A percentile compares a stretch with the other conserved stretches of the same genome.
Evolutionary conservation across 2,888 invertebrate genomes (phyloP).

Genomic region (Ormyrus nitidulus): DNA sequence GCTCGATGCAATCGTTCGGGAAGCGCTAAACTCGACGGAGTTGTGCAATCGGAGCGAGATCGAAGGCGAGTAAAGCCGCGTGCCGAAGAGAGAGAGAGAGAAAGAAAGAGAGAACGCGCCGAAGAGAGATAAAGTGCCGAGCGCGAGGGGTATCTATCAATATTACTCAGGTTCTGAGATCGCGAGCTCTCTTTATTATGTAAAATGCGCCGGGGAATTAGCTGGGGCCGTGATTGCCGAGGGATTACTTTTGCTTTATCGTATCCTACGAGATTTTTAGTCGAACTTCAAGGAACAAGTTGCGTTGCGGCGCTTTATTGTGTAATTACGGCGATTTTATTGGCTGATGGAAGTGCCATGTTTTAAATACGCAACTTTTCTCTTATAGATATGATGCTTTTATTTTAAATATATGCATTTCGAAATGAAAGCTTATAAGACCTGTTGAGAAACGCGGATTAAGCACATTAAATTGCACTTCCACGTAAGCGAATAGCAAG

Average conservation of each 20-base stretch:
- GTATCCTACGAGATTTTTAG: not conserved
- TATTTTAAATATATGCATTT: no score
- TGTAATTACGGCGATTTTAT: constrained; percentile 5
- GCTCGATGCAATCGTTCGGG: constrained; percentile 52
- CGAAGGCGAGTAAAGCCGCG: not conserved
- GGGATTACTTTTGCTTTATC: constrained; percentile 18
- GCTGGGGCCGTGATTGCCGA: not conserved
- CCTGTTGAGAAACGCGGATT: not conserved
- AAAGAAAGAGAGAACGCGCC: not conserved
- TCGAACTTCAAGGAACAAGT: not conserved
- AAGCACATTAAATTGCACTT: constrained; percentile 3
- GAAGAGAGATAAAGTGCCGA: constrained; percentile 15
- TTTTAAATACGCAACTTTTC: not conserved
- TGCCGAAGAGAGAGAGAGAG: not conserved
- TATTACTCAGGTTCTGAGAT: constrained; percentile 18
- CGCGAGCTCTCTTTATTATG: constrained; percentile 32
- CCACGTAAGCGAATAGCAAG: not conserved
- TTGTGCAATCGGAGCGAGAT: constrained; percentile 20
- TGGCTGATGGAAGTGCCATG: not conserved
- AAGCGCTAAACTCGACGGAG: not conserved
- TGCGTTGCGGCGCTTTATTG: not conserved
- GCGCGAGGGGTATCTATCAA: constrained; percentile 19
- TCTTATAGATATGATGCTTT: no score
- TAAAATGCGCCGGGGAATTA: constrained; percentile 33
- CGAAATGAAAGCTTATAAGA: not conserved